Base-by-base conservation (phyloP, 2,113 vertebrate species). In the Scartelaos histophorus region DNA sequence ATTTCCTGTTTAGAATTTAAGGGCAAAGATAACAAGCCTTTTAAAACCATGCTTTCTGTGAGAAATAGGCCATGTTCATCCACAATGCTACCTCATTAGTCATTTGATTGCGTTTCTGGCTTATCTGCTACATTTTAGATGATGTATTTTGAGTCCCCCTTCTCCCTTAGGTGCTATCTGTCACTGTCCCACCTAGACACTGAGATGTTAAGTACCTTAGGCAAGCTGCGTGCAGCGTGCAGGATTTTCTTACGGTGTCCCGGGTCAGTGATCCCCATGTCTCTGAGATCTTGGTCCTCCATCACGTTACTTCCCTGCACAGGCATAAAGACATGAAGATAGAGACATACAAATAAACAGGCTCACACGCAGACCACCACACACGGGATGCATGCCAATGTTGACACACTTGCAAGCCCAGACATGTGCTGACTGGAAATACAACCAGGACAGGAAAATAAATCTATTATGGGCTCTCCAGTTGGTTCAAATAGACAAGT, bases 231-330 rank as follows among this genome's bases (percentile, higher is more conserved):
- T 25, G 97, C 96, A 0, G 96, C 96, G 73, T 97, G 96, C 60
- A 99, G 94, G 73, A 99, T 94, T 88, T 96, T 98, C 81, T 95
- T 94, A 29, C 98, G 94, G 92, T 99, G 98, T 88, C 95, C 95
- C 0, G 95, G 92, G 87, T 99, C 97, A 1, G 92, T 90, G 78
- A 99, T 96, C 49, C 98, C 98, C 0, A 99, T 95, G 74, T 99
- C 98, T 86, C 95, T 92, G 62, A 99, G 95, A 88, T 99, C 97
- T 76, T 96, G 95, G 80, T 99, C 98, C 81, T 99, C 98, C 97
- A 99, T 97, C 88, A 98, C 96, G 74, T 98, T 98, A 88, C 95
- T 92, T 74, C 97, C 96, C 98, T 99, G 87, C 1, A 54, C 87
- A 60, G 66, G 71, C 71, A 86, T 24, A 89, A 67, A 86, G 51